Percentiles rank a stretch among this genome's conserved stretches.
These are phyloP conservation scores for Rostrhamus sociabilis DNA, from an alignment of 2,797 vertebrate species.

Conservation along the genomic window DNA sequence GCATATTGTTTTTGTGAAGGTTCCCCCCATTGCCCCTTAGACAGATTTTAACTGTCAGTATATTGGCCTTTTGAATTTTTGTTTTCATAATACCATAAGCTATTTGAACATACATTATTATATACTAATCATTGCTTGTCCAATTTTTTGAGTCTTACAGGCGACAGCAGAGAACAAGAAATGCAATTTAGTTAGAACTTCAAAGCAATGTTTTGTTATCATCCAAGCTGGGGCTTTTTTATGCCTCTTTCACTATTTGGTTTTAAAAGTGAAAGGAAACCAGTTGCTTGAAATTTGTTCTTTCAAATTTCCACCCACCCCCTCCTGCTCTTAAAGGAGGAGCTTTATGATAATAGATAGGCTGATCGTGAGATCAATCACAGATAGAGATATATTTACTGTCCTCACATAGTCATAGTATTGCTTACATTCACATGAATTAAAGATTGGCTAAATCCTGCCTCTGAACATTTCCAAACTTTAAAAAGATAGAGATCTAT, in stretches of 20 bases:
- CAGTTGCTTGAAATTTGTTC: slow-evolving; percentile 31
- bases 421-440: slow-evolving; percentile 74
- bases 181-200: slow-evolving; percentile 50
- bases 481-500: slow-evolving; percentile 12
- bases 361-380: slow-evolving; percentile 52
- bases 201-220: slow-evolving; percentile 18
- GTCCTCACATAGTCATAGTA: slow-evolving; percentile 61
- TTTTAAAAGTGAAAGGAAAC: slow-evolving; percentile 48
- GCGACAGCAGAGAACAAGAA: slow-evolving; percentile 26
- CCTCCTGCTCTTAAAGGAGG: not conserved
- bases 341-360: slow-evolving; percentile 26
- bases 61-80: slow-evolving; percentile 62
- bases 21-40: slow-evolving; percentile 41
- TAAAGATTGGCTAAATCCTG: slow-evolving; percentile 68
- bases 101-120: slow-evolving; percentile 62
- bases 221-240: slow-evolving; percentile 11
- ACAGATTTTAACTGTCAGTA: slow-evolving; percentile 59
- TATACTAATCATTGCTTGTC: slow-evolving; percentile 59
- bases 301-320: slow-evolving; percentile 28
- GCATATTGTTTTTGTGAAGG: slow-evolving; percentile 53
- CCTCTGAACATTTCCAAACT: slow-evolving; percentile 32
- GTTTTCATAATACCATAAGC: slow-evolving; percentile 60
- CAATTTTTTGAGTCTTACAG: slow-evolving; percentile 22
- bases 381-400: slow-evolving; percentile 64
- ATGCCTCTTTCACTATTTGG: slow-evolving; percentile 13